A percentile compares a stretch with the other conserved stretches of the same genome.
phyloP scores from a whole-genome alignment of 2,113 vertebrate genomes.

The Pelodiscus sinensis region DNA sequence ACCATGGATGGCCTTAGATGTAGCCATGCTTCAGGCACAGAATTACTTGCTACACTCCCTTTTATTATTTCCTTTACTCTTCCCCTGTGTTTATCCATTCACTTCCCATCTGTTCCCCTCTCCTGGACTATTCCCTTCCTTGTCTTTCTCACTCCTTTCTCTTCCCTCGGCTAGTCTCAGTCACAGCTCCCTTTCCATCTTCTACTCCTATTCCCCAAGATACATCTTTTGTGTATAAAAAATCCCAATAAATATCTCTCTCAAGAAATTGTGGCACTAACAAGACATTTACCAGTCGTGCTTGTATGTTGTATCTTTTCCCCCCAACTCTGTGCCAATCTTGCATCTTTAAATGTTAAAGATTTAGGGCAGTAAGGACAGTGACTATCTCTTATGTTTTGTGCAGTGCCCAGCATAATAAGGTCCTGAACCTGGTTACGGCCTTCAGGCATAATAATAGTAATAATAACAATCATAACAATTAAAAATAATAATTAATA shows the following conservation, averaged over 20 bases:
- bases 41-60: background rate
- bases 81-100: background rate
- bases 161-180: background rate
- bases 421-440: conserved; percentile 4
- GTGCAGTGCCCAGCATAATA: background rate
- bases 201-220: background rate
- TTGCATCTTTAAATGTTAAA: background rate
- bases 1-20: background rate
- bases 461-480: background rate
- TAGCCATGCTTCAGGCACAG: background rate
- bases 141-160: background rate
- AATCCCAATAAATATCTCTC: conserved; percentile 38
- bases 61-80: background rate
- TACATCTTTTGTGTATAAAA: conserved; percentile 8
- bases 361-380: background rate
- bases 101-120: background rate
- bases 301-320: background rate
- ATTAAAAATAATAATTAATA: background rate
- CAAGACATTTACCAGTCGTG: background rate
- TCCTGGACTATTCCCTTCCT: background rate
- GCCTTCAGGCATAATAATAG: background rate
- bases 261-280: background rate
- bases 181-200: conserved; percentile 3
- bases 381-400: conserved; percentile 11
- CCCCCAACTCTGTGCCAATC: background rate